Base-by-base conservation (phyloP, 1,140 invertebrate genomes). In the Drosophila orosa region DNA sequence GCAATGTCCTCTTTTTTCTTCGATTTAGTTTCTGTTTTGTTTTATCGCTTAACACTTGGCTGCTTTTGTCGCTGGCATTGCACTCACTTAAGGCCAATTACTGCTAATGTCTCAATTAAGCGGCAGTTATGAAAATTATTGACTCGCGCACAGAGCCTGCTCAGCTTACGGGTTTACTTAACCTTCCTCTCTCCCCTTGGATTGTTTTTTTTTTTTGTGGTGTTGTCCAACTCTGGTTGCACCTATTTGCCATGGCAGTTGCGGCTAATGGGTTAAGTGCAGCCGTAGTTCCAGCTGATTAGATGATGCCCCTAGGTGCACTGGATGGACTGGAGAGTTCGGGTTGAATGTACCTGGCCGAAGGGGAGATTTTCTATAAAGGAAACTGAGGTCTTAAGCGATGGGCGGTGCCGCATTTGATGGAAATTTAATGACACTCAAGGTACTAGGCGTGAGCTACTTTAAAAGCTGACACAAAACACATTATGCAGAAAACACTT, bases 91-190 rank as follows among this genome's bases (percentile, higher is more conserved):
- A 62, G 76, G 61, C 80, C 83, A 87, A 87, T 87, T 87, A 87
- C 67, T 55, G 76, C 69, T 87, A 87, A 87, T 87, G 84, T 89
- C 83, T 87, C 83, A 87, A 87, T 87, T 87, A 87, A 65, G 76
- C 65, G 76, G 80, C 83, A 89, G 83, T 87, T 87, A 87, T 87
- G 80, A 87, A 87, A 87, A 87, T 87, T 89, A 87, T 87, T 87
- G 83, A 80, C 83, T 89, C 55, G 39, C 80, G 48, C 56, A 47
- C 63, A 27, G 31, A 58, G 50, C 25, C 29, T 7, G 59, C 58
- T 42, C 54, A 50, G 54, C 68, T 68, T 59, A 37, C 57, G 78
- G 56, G n/a, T n/a, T n/a, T n/a, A 39, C 29, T 60, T 78, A 67
- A 75, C 73, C 60, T 5, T 45, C 12, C 19, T 24, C 8, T 24